Evolutionary conservation across 2,888 invertebrate genomes (phyloP).

Genomic region (Andrena camellia): DNA sequence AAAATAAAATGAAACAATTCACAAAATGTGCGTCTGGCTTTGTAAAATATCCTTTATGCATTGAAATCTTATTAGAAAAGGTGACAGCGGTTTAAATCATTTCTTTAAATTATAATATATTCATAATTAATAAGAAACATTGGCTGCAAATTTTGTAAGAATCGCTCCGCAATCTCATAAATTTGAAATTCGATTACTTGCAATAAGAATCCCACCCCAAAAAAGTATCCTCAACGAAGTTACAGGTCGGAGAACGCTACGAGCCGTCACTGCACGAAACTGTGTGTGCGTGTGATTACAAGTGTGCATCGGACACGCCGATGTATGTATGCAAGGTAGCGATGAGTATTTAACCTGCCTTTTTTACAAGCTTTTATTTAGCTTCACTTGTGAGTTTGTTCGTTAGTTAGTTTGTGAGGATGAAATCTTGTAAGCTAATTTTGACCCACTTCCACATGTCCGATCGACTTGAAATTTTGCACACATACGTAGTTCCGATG

Average conservation of each 20-base stretch:
- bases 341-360: not conserved
- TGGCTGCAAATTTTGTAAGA: not conserved
- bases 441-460: no score
- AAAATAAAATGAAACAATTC: constrained; percentile 24
- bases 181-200: no score
- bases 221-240: not conserved
- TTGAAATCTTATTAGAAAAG: not conserved
- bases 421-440: no score
- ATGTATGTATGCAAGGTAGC: not conserved
- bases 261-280: not conserved
- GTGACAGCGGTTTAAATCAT: no score
- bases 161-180: no score
- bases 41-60: not conserved
- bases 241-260: not conserved
- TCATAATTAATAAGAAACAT: not conserved
- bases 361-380: no score
- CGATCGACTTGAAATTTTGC: no score
- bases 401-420: no score
- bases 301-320: not conserved
- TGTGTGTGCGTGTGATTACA: not conserved
- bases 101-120: not conserved
- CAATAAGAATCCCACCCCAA: no score
- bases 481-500: no score
- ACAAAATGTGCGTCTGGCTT: not conserved
- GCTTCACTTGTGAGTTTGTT: no score